Conservation (phyloP, 2,113 vertebrate species). For the Otolemur garnettii region DNA sequence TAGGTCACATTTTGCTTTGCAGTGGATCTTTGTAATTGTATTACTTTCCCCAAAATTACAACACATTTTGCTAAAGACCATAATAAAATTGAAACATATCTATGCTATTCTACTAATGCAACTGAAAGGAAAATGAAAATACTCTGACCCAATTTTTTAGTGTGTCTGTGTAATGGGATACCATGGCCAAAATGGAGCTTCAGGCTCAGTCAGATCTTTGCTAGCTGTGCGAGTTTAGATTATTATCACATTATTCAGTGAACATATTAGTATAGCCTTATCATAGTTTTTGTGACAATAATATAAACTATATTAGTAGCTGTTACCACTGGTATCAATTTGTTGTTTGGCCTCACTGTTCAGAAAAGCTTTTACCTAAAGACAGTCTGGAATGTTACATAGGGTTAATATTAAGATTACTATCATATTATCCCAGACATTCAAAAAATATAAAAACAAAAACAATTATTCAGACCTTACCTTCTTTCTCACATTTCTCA, state of each 20-base stretch:
- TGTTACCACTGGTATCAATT: no score
- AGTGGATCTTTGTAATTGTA: background rate
- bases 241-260: background rate
- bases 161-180: background rate
- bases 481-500: background rate
- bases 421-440: background rate
- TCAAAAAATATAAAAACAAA: background rate
- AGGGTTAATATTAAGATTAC: background rate
- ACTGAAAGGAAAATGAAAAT: background rate
- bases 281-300: background rate
- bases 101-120: background rate
- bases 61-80: background rate
- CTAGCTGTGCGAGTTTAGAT: background rate
- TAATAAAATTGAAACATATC: background rate
- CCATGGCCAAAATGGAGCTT: background rate
- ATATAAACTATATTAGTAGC: background rate
- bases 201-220: background rate
- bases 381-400: background rate
- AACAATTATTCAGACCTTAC: background rate
- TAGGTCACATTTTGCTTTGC: background rate
- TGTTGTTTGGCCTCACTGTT: background rate
- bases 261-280: background rate
- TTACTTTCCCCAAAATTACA: background rate
- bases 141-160: background rate
- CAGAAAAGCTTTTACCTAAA: background rate